Conservation (phyloP, 2,113 vertebrate species). For the Siniperca chuatsi region DNA sequence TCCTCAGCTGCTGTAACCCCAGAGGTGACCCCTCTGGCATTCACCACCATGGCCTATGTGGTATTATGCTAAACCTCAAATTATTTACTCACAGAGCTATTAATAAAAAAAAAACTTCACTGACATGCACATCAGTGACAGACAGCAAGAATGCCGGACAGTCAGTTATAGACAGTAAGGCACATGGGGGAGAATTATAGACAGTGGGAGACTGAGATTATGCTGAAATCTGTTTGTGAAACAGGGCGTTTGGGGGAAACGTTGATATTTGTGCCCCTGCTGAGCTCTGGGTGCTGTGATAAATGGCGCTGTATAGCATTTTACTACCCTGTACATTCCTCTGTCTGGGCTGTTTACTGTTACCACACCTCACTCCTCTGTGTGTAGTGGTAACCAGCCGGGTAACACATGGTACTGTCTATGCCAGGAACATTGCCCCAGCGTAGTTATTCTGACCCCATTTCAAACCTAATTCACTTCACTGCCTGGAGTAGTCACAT, state of each 20-base stretch:
- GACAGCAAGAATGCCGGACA: slow-evolving; percentile 41
- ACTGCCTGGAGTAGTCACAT: slow-evolving; percentile 47
- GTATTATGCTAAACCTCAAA: slow-evolving; percentile 74
- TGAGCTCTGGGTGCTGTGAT: slow-evolving; percentile 68
- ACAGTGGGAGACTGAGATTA: slow-evolving; percentile 42
- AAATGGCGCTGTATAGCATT: slow-evolving; percentile 70
- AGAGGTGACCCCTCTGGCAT: slow-evolving; percentile 67
- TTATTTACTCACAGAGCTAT: slow-evolving; percentile 74
- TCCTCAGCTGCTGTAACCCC: slow-evolving; percentile 52
- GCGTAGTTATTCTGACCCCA: slow-evolving; percentile 59
- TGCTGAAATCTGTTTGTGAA: slow-evolving; percentile 66
- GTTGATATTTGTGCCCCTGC: slow-evolving; percentile 58
- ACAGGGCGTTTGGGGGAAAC: slow-evolving; percentile 45
- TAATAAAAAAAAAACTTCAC: slow-evolving; percentile 68
- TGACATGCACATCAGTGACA: slow-evolving; percentile 51
- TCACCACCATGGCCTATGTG: slow-evolving; percentile 28
- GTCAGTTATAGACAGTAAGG: slow-evolving; percentile 28
- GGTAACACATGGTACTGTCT: slow-evolving; percentile 64
- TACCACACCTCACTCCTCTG: slow-evolving; percentile 65
- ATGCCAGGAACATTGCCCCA: slow-evolving; percentile 56
- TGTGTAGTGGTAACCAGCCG: slow-evolving; percentile 45
- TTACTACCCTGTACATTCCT: slow-evolving; percentile 72
- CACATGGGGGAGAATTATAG: slow-evolving; percentile 51
- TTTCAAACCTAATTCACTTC: slow-evolving; percentile 66
- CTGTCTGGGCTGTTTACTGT: slow-evolving; percentile 73